These are phyloP conservation scores for Trichopria drosophilae DNA, from an alignment of 2,888 invertebrate genomes.

Conservation along the genomic window DNA sequence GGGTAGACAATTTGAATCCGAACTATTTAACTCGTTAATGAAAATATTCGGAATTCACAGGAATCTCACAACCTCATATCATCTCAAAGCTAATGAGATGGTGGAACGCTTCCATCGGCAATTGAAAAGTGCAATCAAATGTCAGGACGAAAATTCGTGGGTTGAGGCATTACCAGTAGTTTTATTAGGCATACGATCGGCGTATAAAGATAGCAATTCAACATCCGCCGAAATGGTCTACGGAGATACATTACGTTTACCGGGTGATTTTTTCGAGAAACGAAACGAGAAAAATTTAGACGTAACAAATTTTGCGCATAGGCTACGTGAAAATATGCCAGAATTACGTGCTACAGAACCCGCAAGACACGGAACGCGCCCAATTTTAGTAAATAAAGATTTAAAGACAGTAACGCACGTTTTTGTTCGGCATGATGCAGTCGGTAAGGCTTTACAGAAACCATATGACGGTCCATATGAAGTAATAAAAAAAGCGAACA, in stretches of 20 bases:
- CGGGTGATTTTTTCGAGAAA: too few species aligned
- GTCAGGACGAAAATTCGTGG: too few species aligned
- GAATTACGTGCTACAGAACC: too few species aligned
- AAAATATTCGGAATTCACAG: background rate
- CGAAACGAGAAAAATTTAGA: too few species aligned
- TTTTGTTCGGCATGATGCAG: conserved; percentile 18
- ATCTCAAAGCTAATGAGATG: conserved; percentile 38
- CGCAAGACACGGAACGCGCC: conserved; percentile 3
- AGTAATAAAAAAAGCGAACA: conserved; percentile 2
- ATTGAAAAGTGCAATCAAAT: too few species aligned
- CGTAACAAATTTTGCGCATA: too few species aligned
- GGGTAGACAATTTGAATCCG: too few species aligned
- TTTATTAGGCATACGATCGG: conserved; percentile 38
- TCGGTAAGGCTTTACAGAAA: background rate
- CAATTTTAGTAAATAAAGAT: conserved; percentile 16
- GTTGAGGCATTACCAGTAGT: conserved; percentile 35
- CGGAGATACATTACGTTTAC: conserved; percentile 37
- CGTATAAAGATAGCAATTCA: conserved; percentile 41
- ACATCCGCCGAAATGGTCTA: conserved; percentile 40
- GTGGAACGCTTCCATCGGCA: too few species aligned
- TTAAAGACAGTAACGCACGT: conserved; percentile 12
- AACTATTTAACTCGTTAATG: background rate
- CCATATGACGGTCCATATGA: conserved; percentile 20
- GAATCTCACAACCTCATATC: too few species aligned
- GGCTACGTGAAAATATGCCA: too few species aligned